These are phyloP conservation scores for Baryphthengus martii DNA, from an alignment of 2,113 vertebrate species.

Conservation along the genomic window DNA sequence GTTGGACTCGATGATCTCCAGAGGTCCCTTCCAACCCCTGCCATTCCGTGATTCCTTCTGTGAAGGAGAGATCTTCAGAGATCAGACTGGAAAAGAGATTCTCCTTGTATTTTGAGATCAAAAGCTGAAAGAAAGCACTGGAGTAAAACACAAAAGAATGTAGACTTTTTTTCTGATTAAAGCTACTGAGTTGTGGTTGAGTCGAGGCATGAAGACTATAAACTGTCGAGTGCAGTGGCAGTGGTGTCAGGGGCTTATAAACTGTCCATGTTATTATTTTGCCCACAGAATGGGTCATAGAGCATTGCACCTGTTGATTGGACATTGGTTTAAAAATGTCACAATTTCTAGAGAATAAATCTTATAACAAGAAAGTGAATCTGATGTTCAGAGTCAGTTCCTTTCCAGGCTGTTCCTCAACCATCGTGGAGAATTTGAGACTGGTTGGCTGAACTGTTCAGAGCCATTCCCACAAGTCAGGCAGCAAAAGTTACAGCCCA, in stretches of 20 bases:
- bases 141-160: neutral
- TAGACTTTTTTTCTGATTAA: neutral
- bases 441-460: neutral
- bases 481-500: neutral
- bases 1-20: too few species aligned
- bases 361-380: neutral
- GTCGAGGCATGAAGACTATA: neutral
- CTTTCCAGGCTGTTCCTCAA: accelerated
- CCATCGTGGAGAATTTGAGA: accelerated
- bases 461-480: neutral
- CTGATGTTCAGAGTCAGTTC: neutral
- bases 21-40: too few species aligned
- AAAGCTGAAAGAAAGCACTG: neutral
- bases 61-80: neutral
- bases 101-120: neutral
- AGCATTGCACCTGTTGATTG: neutral
- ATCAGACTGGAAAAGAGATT: neutral
- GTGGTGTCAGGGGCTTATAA: neutral
- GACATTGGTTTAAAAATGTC: neutral
- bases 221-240: neutral
- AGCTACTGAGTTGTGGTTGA: neutral
- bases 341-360: neutral
- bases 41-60: too few species aligned
- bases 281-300: neutral
- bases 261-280: neutral